These are phyloP conservation scores for Ianthella basta DNA, from an alignment of 37 sponge, comb jelly and placozoan genomes.

Conservation along the genomic window DNA sequence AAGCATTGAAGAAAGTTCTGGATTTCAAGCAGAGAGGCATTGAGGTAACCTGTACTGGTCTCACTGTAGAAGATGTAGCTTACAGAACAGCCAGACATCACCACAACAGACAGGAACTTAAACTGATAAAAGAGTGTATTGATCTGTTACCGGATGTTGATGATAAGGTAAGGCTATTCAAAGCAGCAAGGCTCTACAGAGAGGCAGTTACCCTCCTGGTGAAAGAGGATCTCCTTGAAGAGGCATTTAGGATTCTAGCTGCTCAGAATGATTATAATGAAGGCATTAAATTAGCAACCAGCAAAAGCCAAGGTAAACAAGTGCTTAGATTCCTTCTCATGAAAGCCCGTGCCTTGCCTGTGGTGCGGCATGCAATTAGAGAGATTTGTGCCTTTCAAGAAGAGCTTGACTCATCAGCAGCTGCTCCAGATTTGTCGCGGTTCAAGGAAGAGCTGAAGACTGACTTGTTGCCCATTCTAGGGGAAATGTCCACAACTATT, in stretches of 20 bases:
- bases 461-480: neutral
- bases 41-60: conserved; percentile 1
- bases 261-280: neutral
- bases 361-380: neutral
- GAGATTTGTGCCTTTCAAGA: neutral
- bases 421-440: neutral
- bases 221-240: no score
- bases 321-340: neutral
- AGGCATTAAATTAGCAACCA: neutral
- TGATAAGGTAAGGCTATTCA: conserved; percentile 7
- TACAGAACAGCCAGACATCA: conserved; percentile 57
- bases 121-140: conserved; percentile 17
- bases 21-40: conserved; percentile 31
- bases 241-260: conserved; percentile 7
- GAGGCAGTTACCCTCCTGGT: neutral
- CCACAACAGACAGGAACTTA: conserved; percentile 34
- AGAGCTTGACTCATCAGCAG: neutral
- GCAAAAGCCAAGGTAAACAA: neutral
- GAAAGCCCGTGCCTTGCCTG: neutral
- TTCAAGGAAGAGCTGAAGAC: neutral
- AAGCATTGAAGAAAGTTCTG: conserved; percentile 36
- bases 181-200: neutral
- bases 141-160: neutral
- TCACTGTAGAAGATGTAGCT: conserved; percentile 38
- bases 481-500: neutral